Evolutionary conservation across 2,113 vertebrate species (phyloP), one percentile per base, ranked within the genome.

Genomic region (Australoheros scitulus): DNA sequence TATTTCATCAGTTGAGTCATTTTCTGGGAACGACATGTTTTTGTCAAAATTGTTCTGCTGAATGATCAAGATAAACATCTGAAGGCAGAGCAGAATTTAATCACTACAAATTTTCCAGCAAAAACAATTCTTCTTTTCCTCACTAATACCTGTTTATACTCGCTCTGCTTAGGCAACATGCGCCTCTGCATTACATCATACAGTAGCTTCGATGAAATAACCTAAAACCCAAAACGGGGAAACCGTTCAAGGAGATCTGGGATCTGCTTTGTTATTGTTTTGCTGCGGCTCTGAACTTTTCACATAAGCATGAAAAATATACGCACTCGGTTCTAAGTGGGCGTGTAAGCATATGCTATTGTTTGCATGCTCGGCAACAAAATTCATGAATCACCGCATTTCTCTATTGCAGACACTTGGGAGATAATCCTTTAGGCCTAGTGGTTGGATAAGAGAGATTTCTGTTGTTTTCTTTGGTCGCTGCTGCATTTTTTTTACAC

Each of bases 281-380:
- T 9, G 13, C 59, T 60, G 17, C n/a, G 29, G 10, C 52, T 79
- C 36, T 52, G n/a, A 81, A 63, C 75, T 79, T 22, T 29, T 29
- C 61, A 76, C 34, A 79, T 56, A 79, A 56, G 43, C 63, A 26
- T 70, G 58, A 84, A 88, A 79, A 79, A 83, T 63, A 82, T 4
- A 47, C 60, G 50, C 41, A 50, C 32, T 77, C 7, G n/a, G 60
- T 68, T 26, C 61, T 29, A 14, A 2, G 72, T 87, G 61, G 76
- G 56, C 1, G 26, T 89, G 56, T 57, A 15, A 57, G 17, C 76
- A 58, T 8, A 22, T 52, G 6, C 15, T 24, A 15, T 59, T 77
- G 59, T 79, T 77, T 85, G 13, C 26, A 50, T 80, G 82, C 64
- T 32, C 9, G 1, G 22, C 14, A 85, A 68, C 70, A 29, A 76